Base-by-base conservation (phyloP, 1,140 invertebrate genomes). In the Vanessa atalanta region DNA sequence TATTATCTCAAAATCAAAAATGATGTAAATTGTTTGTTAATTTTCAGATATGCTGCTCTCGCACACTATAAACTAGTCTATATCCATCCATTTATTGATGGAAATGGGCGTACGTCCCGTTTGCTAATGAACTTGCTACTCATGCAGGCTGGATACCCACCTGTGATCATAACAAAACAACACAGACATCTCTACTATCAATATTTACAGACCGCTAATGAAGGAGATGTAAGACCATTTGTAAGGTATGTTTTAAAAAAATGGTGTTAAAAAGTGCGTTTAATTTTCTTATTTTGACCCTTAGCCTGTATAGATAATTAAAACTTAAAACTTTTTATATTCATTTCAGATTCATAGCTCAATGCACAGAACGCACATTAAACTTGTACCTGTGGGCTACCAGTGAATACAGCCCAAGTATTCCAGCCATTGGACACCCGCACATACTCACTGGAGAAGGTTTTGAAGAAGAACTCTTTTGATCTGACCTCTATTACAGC, bases 91-190 rank as follows among this genome's bases (percentile, higher is more conserved):
- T 98, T 98, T 88, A 95, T 95, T 0, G 97, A 98, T 90, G 98
- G 98, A 43, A 99, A 99, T 89, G 99, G 98, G 0, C 94, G 99
- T 82, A 99, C 98, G 0, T 98, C 98, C 3, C 93, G 98, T 51
- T 93, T 99, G 11, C 93, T 99, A 0, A 99, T 99, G 98, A 99
- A 99, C 89, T 95, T 98, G 74, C 96, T 99, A 74, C 93, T 99
- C n/a, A 99, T 99, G 97, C 97, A 98, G 90, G 97, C 97, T n/a
- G 98, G 98, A 1, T 99, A 97, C 93, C 98, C 98, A 5, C 98
- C 98, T 0, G 97, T 99, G 7, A 99, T 99, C 65, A 97, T 99
- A 68, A 95, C 97, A 67, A 98, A 99, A 81, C 97, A 98, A 84
- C 97, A 99, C 74, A 91, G 94, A 3, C 95, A 96, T 73, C 94